Evolutionary conservation across 1,140 invertebrate genomes (phyloP).

Genomic region (Harlomillsia oculata): DNA sequence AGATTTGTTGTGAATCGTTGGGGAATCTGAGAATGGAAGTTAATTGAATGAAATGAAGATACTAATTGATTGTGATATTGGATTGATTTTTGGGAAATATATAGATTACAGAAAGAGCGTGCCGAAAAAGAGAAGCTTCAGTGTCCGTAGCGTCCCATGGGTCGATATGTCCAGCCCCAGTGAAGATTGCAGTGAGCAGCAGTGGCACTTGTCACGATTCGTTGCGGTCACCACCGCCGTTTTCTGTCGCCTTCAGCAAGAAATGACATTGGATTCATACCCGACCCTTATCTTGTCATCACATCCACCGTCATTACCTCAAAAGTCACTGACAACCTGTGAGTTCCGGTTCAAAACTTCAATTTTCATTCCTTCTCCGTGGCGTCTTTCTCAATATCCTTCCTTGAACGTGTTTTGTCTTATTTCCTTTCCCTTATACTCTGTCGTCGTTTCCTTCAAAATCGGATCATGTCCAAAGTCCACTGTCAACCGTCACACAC

Average conservation of each 20-base stretch:
- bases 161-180: conserved; percentile 30
- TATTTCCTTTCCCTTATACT: not conserved
- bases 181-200: conserved; percentile 29
- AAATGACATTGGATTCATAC: conserved; percentile 11
- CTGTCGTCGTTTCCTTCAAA: no score
- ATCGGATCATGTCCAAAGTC: no score
- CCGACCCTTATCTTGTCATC: conserved; percentile 7
- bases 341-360: no score
- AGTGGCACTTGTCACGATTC: no score
- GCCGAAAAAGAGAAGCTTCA: conserved; percentile 35
- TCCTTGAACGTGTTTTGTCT: not conserved
- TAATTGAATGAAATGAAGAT: not conserved
- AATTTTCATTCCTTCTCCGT: not conserved
- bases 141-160: conserved; percentile 23
- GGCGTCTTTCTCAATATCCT: not conserved
- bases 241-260: no score
- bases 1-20: not conserved
- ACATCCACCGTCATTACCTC: no score
- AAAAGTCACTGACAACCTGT: no score
- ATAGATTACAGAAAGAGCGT: conserved; percentile 35
- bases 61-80: not conserved
- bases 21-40: no score
- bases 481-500: no score
- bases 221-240: no score
- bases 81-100: not conserved